Evolutionary conservation across 2,797 vertebrate species (phyloP), one percentile per base, ranked within the genome.

Genomic region (Craterocephalus amniculus): DNA sequence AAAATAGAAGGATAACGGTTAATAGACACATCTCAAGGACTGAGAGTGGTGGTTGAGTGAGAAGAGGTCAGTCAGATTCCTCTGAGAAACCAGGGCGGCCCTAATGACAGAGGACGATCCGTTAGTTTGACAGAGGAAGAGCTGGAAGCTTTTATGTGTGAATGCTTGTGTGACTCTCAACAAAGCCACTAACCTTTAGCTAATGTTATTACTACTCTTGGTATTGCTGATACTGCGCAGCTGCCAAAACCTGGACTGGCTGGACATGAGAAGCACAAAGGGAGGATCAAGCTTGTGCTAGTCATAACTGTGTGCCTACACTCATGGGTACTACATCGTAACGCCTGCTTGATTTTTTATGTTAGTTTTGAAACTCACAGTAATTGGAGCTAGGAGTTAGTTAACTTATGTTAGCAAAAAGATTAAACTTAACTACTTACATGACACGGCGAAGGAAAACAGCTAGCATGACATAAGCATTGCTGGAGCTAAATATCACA

Each of bases 21-120:
- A 88, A 88, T 83, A 69, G 86, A 87, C 83, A 78, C 87, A 81
- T 86, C 80, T 73, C 70, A 86, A 79, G 77, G 80, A 48, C 80
- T 35, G 74, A 71, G 72, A 82, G 73, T 1, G 29, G 72, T 51
- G 79, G 80, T 73, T 38, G 81, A 83, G 84, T 71, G 79, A 85
- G 85, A 80, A 76, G 78, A 77, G 85, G 83, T 84, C 83, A 74
- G 83, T 91, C 81, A 83, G 79, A 88, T 90, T 91, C 87, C 88
- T 86, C 68, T 67, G 56, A 79, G 82, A 74, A 81, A 72, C 74
- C 80, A 76, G 78, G 56, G 35, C 63, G 43, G 63, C 11, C 18
- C 55, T 72, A 79, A 85, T 83, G 76, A 84, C 63, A 83, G 80
- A 78, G 78, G 63, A 51, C 73, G 68, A 85, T 71, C 62, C 48